Base-by-base conservation (phyloP, 1,140 invertebrate species). In the Euglossa dilemma region DNA sequence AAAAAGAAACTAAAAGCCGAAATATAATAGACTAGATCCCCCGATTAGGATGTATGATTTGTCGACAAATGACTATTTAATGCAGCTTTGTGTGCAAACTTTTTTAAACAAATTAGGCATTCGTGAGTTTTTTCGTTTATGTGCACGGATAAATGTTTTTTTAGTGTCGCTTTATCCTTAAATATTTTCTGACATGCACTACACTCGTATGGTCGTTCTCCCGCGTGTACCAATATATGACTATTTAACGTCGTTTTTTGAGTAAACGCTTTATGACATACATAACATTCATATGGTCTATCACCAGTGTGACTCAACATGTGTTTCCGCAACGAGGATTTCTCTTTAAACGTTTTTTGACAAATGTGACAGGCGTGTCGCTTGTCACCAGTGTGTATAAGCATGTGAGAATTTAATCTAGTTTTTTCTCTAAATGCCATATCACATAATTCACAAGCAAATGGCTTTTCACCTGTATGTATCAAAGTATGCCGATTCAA, bases 391-490 rank as follows among this genome's bases (percentile, higher is more conserved):
- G 93, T 94, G 78, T 95, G 94, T 83, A 93, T 88, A n/a, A 93
- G 78, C 90, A 94, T 92, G 81, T 94, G 94, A 14, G 93, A 93
- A 86, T 94, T 94, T 28, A 94, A 84, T 79, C 93, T 90, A 11
- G 93, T 92, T 61, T 92, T 93, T 74, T 91, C 92, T 54, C 92
- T 85, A 93, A 97, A 97, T 47, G 96, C 95, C 89, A 96, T 94
- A 4, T 96, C 94, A 89, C 97, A 97, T 74, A 95, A 95, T 61
- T 94, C 93, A 90, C 97, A 97, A 25, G 95, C 94, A 90, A 95
- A 97, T 2, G 96, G 96, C 89, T 97, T 97, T 84, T 96, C 95
- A 6, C 96, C 96, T 4, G 96, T 95, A 87, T 97, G 97, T 70
- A 97, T 96, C 25, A 97, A 93, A 9, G 95, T 95, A 93, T 97